Evolutionary conservation across 2,113 vertebrate genomes (phyloP).

Genomic region (Plestiodon gilberti): DNA sequence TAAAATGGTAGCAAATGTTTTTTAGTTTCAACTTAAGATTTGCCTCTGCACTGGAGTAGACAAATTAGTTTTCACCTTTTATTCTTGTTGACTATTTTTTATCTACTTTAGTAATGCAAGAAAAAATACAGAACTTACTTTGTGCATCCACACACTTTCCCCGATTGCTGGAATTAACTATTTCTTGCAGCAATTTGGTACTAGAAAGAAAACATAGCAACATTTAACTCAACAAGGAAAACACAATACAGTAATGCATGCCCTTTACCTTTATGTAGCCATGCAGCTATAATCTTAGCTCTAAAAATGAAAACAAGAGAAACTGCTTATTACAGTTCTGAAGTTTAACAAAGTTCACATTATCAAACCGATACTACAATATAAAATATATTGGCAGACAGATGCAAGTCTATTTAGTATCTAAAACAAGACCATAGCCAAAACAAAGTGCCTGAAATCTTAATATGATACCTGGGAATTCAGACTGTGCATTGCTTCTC

Average conservation of each 20-base stretch:
- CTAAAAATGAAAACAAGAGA: slow-evolving; percentile 55
- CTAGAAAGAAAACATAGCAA: slow-evolving; percentile 62
- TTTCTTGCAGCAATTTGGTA: slow-evolving; percentile 69
- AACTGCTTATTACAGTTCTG: slow-evolving; percentile 28
- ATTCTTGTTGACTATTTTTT: background rate
- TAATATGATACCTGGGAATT: background rate
- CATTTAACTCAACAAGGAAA: slow-evolving; percentile 34
- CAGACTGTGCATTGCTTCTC: background rate
- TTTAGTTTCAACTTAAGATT: background rate
- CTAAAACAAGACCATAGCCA: background rate
- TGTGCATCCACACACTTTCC: slow-evolving; percentile 77
- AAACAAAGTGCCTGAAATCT: background rate
- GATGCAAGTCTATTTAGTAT: background rate
- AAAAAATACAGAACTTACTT: slow-evolving; percentile 68
- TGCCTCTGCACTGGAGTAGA: background rate
- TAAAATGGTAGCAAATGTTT: background rate
- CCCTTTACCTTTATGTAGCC: slow-evolving; percentile 34
- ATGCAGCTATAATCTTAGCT: slow-evolving; percentile 6
- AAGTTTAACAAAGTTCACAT: slow-evolving; percentile 47
- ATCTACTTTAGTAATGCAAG: background rate
- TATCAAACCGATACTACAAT: slow-evolving; percentile 41
- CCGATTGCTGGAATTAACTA: slow-evolving; percentile 65
- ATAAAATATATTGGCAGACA: background rate
- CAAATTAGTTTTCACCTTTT: background rate
- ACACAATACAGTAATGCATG: slow-evolving; percentile 26